These are phyloP conservation scores for Chaenocephalus aceratus DNA, from an alignment of 2,113 vertebrate genomes.

Conservation along the genomic window DNA sequence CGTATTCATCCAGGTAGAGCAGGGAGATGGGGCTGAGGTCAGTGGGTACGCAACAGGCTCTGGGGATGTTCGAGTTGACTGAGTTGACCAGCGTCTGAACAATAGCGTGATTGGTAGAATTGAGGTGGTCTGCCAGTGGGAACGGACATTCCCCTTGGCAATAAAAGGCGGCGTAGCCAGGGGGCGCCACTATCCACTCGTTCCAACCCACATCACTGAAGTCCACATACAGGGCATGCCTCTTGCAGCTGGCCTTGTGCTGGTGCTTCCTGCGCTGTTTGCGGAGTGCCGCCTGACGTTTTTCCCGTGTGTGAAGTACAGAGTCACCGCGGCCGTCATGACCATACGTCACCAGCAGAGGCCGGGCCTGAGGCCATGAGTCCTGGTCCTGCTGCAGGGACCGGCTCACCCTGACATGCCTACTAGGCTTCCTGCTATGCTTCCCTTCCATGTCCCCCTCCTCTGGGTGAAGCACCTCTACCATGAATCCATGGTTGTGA, in stretches of 20 bases:
- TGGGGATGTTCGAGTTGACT: slow-evolving; percentile 98
- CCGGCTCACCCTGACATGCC: slow-evolving; percentile 95
- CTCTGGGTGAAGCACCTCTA: slow-evolving; percentile 93
- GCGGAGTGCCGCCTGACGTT: slow-evolving; percentile 88
- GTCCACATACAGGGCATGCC: slow-evolving; percentile 96
- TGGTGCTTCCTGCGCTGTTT: slow-evolving; percentile 92
- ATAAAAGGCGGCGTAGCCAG: slow-evolving; percentile 97
- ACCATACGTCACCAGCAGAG: slow-evolving; percentile 95
- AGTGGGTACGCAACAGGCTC: slow-evolving; percentile 97
- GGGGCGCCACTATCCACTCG: slow-evolving; percentile 99
- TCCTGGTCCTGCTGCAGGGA: slow-evolving; percentile 93
- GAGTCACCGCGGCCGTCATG: slow-evolving; percentile 95
- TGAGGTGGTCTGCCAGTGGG: slow-evolving; percentile 96
- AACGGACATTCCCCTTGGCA: slow-evolving; percentile 99
- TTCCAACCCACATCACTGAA: slow-evolving; percentile 99
- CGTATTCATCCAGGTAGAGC: slow-evolving; percentile 98
- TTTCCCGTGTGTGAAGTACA: slow-evolving; percentile 92
- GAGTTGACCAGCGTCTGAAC: slow-evolving; percentile 99
- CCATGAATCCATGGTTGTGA: slow-evolving; percentile 94
- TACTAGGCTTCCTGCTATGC: slow-evolving; percentile 83
- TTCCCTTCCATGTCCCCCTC: slow-evolving; percentile 81
- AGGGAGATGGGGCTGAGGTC: slow-evolving; percentile 98
- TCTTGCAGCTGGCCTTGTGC: slow-evolving; percentile 94
- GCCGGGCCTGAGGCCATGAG: slow-evolving; percentile 93
- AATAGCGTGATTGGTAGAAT: slow-evolving; percentile 99